A percentile compares a stretch with the other conserved stretches of the same genome.
phyloP scores from a whole-genome alignment of 2,797 vertebrate genomes.

The Fistularia tabacaria region DNA sequence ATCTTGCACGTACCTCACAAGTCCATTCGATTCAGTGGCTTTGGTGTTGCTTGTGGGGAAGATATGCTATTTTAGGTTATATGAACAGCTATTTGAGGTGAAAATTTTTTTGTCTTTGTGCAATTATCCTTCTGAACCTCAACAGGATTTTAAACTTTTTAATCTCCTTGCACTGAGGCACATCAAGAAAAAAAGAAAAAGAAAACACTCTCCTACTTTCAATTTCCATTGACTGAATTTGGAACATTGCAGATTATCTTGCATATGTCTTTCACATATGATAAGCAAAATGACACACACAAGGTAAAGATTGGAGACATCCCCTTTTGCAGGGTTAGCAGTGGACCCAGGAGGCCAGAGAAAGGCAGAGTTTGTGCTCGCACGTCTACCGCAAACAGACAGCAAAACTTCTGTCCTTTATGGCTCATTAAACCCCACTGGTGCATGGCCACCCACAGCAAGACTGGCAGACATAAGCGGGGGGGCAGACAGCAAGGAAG shows the following conservation, averaged over 20 bases:
- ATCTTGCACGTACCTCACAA: conserved; percentile 32
- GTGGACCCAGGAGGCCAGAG: conserved; percentile 7
- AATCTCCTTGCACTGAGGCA: conserved; percentile 3
- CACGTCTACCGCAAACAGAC: conserved; percentile 26
- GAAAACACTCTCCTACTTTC: neutral
- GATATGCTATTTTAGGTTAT: conserved; percentile 35
- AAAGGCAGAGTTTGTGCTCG: conserved; percentile 6
- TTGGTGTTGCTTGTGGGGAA: conserved; percentile 15
- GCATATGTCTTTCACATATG: conserved; percentile 27
- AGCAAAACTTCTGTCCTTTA: conserved; percentile 55
- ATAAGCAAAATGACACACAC: conserved; percentile 25
- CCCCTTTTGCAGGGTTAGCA: neutral
- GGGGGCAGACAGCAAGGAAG: conserved; percentile 18
- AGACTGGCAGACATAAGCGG: conserved; percentile 23
- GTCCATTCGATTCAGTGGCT: conserved; percentile 32
- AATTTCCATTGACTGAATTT: conserved; percentile 24
- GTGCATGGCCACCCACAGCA: conserved; percentile 45
- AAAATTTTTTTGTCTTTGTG: conserved; percentile 5
- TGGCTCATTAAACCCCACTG: conserved; percentile 63
- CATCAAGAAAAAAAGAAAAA: conserved; percentile 4
- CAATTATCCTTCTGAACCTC: conserved; percentile 1
- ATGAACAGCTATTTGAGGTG: neutral
- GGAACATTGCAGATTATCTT: conserved; percentile 22
- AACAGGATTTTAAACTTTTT: conserved; percentile 5
- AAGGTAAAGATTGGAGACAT: conserved; percentile 3